phyloP scores from a whole-genome alignment of 2,888 invertebrate genomes.

The Chrysotoxum bicinctum region DNA sequence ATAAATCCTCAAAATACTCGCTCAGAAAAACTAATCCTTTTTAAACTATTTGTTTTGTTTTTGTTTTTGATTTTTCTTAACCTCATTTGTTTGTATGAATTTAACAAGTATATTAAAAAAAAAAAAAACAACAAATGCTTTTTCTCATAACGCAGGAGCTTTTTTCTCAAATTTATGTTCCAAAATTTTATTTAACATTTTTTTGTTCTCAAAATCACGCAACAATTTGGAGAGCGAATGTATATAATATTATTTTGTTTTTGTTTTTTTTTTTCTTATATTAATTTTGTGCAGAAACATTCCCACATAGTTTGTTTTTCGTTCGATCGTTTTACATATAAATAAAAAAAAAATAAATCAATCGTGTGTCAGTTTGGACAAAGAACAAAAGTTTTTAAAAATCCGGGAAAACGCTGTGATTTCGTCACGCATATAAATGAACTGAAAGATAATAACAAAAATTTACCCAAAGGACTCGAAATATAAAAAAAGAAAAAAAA shows the following conservation, averaged over 20 bases:
- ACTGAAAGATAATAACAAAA: constrained; percentile 5
- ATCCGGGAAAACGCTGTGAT: constrained; percentile 53
- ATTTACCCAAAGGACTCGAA: constrained; percentile 33
- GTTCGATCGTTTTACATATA: constrained; percentile 67
- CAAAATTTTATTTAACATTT: constrained; percentile 27
- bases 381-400: constrained; percentile 44
- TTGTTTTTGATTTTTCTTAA: constrained; percentile 25
- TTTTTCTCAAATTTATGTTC: constrained; percentile 41
- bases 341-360: constrained; percentile 39
- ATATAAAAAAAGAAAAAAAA: constrained; percentile 11
- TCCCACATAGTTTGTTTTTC: constrained; percentile 69
- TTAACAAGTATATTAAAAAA: constrained; percentile 13
- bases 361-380: constrained; percentile 41
- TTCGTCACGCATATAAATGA: constrained; percentile 53
- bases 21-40: constrained; percentile 10
- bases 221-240: constrained; percentile 58
- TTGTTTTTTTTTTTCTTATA: constrained; percentile 45
- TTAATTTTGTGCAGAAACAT: constrained; percentile 72
- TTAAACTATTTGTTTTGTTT: constrained; percentile 16
- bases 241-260: constrained; percentile 42
- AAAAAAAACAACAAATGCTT: constrained; percentile 38
- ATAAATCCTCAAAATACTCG: constrained; percentile 6
- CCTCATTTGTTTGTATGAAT: constrained; percentile 26
- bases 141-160: constrained; percentile 52
- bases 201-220: constrained; percentile 50